phyloP scores from a whole-genome alignment of 92 coral and sea anemone species.

The Meandrina meandrites region DNA sequence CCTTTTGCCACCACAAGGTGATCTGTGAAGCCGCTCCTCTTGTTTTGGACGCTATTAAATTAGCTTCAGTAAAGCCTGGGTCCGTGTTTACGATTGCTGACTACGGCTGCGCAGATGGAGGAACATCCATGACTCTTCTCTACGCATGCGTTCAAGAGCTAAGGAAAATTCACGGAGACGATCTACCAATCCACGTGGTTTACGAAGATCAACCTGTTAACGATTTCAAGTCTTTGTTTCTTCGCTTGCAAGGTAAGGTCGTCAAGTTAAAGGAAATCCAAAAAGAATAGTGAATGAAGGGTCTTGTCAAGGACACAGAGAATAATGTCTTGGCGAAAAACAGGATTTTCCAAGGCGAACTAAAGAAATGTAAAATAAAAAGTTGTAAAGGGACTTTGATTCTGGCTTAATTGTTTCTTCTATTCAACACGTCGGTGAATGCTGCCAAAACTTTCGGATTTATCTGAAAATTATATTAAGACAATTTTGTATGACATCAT shows the following conservation, averaged over 20 bases:
- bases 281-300: too few species aligned
- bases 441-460: too few species aligned
- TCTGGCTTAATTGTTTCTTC: too few species aligned
- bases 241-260: constrained; percentile 74
- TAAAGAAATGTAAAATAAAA: too few species aligned
- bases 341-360: too few species aligned
- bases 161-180: not conserved
- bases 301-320: too few species aligned
- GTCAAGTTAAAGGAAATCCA: not conserved
- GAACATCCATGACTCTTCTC: constrained; percentile 74
- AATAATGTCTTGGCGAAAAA: too few species aligned
- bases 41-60: constrained; percentile 41
- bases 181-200: constrained; percentile 8
- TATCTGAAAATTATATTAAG: too few species aligned
- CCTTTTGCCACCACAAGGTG: constrained; percentile 69
- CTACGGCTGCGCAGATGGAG: constrained; percentile 80
- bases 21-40: constrained; percentile 62
- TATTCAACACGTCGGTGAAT: too few species aligned
- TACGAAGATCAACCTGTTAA: constrained; percentile 87
- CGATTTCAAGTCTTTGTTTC: constrained; percentile 78
- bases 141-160: constrained; percentile 2
- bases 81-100: constrained; percentile 62
- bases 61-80: constrained; percentile 34
- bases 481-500: too few species aligned
- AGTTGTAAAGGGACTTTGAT: too few species aligned